Conservation (phyloP, 2,888 invertebrate species). For the Oligia strigilis region DNA sequence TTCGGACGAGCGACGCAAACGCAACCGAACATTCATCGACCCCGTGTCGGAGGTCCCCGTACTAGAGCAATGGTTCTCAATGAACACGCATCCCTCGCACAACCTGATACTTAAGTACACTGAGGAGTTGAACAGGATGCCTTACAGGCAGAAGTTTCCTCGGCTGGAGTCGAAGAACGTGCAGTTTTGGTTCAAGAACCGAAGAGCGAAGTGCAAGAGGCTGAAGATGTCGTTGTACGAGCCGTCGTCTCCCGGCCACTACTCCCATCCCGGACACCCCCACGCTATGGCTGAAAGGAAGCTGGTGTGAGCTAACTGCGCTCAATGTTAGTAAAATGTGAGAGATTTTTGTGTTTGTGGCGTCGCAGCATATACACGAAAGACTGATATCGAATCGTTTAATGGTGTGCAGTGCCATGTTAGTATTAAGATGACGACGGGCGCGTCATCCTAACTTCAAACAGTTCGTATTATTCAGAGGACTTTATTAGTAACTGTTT, state of each 20-base stretch:
- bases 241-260: constrained; percentile 92
- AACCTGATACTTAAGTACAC: constrained; percentile 99
- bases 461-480: constrained; percentile 80
- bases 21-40: constrained; percentile 99
- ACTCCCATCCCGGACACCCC: constrained; percentile 89
- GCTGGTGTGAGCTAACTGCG: constrained; percentile 78
- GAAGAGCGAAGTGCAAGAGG: constrained; percentile 99
- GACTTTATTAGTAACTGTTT: constrained; percentile 74
- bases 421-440: constrained; percentile 83
- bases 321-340: constrained; percentile 59
- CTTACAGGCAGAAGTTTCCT: constrained; percentile 99
- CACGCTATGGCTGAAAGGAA: constrained; percentile 90
- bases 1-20: constrained; percentile 97
- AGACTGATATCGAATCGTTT: constrained; percentile 87
- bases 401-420: constrained; percentile 89
- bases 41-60: constrained; percentile 99
- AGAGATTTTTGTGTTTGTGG: constrained; percentile 67
- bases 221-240: constrained; percentile 97
- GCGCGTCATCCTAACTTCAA: constrained; percentile 72
- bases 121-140: constrained; percentile 98
- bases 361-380: constrained; percentile 78
- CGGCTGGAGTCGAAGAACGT: constrained; percentile 99
- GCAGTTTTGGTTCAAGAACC: constrained; percentile 99
- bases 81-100: constrained; percentile 99
- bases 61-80: constrained; percentile 98